Conservation (phyloP, 2,113 vertebrate species). For the Eptesicus fuscus region DNA sequence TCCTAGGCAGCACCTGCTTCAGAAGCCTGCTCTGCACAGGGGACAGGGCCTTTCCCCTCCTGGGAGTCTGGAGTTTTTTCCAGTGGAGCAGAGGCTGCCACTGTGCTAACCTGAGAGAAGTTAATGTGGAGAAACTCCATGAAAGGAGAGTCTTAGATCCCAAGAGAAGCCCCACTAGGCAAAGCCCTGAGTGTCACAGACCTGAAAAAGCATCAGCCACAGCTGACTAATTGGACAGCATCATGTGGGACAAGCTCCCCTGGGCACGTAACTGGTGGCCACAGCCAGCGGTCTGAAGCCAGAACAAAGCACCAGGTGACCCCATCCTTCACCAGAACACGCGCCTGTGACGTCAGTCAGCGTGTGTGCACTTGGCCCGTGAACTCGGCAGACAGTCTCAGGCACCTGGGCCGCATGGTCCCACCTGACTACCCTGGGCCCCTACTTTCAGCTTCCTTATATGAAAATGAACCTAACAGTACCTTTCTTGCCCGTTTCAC, state of each 20-base stretch:
- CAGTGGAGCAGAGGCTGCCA: background rate
- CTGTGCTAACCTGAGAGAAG: background rate
- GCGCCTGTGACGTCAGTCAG: fast-evolving
- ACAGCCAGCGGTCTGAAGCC: background rate
- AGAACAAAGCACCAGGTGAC: background rate
- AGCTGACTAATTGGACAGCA: background rate
- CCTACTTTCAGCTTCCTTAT: background rate
- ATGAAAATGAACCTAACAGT: background rate
- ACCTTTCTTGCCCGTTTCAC: background rate
- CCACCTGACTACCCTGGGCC: background rate
- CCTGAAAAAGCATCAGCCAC: background rate
- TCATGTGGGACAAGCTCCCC: background rate
- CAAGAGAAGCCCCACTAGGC: background rate
- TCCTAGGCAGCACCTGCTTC: background rate
- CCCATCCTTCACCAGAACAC: background rate
- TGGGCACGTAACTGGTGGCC: background rate
- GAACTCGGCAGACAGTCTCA: background rate
- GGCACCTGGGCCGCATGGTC: background rate
- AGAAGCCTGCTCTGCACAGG: background rate
- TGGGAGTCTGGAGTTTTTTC: background rate
- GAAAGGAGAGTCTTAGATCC: background rate
- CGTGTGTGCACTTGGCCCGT: fast-evolving
- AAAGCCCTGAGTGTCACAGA: background rate
- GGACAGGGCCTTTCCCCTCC: background rate
- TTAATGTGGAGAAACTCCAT: background rate